Evolutionary conservation across 2,888 invertebrate genomes (phyloP).

Genomic region (Polia nebulosa): DNA sequence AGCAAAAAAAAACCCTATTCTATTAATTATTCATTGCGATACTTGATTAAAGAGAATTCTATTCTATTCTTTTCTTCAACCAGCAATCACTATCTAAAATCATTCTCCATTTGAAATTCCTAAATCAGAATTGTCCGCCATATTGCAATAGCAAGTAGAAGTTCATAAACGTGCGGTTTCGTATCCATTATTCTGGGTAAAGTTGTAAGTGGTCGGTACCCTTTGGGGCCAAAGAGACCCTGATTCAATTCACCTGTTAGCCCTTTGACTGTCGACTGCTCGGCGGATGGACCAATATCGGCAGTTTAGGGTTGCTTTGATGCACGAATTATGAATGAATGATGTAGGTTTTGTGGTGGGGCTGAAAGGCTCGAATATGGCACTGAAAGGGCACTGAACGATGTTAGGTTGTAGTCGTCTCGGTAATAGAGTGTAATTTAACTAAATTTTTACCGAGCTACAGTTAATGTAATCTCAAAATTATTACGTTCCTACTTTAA

Average conservation of each 20-base stretch:
- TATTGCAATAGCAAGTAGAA: slow-evolving; percentile 70
- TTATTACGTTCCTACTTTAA: too few relatives aligned
- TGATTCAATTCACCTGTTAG: slow-evolving; percentile 84
- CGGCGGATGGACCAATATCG: slow-evolving; percentile 72
- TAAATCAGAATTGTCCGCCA: slow-evolving; percentile 65
- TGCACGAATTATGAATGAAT: slow-evolving; percentile 54
- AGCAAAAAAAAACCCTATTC: too few relatives aligned
- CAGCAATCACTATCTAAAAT: slow-evolving; percentile 31
- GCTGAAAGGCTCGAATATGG: slow-evolving; percentile 13
- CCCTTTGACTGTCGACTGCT: slow-evolving; percentile 75
- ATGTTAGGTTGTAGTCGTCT: not conserved
- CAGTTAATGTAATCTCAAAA: too few relatives aligned
- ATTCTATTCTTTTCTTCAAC: too few relatives aligned
- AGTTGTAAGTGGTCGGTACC: slow-evolving; percentile 82
- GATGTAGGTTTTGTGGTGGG: slow-evolving; percentile 17
- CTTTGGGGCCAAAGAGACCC: slow-evolving; percentile 77
- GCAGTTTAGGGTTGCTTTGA: slow-evolving; percentile 71
- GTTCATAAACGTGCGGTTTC: slow-evolving; percentile 79
- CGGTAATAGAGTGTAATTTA: too few relatives aligned
- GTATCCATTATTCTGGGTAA: slow-evolving; percentile 85
- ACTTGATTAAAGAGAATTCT: too few relatives aligned
- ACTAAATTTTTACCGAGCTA: too few relatives aligned
- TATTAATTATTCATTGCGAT: too few relatives aligned
- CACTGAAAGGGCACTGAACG: not conserved
- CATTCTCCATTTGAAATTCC: slow-evolving; percentile 52